Conservation (phyloP, 2,797 vertebrate genomes). For the Aulostomus chinensis region DNA sequence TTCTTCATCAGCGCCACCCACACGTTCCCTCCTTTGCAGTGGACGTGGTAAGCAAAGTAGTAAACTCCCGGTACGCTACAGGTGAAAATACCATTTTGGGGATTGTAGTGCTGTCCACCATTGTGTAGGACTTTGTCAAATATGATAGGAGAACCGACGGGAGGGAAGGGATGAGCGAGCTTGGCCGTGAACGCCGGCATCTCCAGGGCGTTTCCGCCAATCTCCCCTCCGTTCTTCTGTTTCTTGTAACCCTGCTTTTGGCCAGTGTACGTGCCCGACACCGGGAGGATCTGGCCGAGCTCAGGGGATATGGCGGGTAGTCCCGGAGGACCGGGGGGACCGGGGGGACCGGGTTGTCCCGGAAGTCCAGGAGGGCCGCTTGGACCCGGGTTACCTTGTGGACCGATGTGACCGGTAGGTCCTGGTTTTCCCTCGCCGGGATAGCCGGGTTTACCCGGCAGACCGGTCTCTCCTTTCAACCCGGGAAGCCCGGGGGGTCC, state of each 20-base stretch:
- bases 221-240: constrained; percentile 73
- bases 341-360: constrained; percentile 89
- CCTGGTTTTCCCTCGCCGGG: constrained; percentile 90
- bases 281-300: constrained; percentile 86
- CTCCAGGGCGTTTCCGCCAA: constrained; percentile 70
- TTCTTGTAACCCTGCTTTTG: constrained; percentile 85
- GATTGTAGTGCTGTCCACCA: constrained; percentile 93
- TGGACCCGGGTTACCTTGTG: constrained; percentile 87
- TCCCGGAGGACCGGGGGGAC: constrained; percentile 89
- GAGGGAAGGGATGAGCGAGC: constrained; percentile 91
- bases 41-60: constrained; percentile 95
- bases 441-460: constrained; percentile 87
- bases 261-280: constrained; percentile 82
- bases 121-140: constrained; percentile 96
- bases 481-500: constrained; percentile 92
- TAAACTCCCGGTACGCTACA: constrained; percentile 94
- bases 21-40: constrained; percentile 95
- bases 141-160: constrained; percentile 88
- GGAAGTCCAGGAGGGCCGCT: constrained; percentile 87
- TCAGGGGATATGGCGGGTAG: constrained; percentile 79
- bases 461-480: constrained; percentile 87
- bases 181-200: constrained; percentile 94
- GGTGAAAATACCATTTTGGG: constrained; percentile 92
- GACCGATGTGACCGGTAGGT: constrained; percentile 84
- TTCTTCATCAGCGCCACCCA: constrained; percentile 98